phyloP scores from a whole-genome alignment of 53 echinoderm and acorn worm genomes.

The Henricia sp. region DNA sequence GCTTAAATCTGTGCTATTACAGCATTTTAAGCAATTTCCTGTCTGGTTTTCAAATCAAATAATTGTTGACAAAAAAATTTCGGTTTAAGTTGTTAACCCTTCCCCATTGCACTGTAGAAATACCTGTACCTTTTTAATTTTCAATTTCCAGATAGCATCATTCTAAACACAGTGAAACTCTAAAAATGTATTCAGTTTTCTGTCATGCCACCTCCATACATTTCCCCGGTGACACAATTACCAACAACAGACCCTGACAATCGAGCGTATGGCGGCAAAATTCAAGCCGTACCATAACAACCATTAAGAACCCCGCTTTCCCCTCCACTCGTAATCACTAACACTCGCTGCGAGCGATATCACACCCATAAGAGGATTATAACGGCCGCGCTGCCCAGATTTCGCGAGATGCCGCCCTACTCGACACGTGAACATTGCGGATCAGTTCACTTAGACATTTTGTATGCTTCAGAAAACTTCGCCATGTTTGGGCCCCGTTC shows the following conservation, averaged over 20 bases:
- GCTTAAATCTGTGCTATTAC: too few species aligned
- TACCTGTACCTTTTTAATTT: too few species aligned
- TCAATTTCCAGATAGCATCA: neutral
- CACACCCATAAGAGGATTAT: slow-evolving; percentile 33
- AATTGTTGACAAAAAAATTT: too few species aligned
- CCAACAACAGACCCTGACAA: slow-evolving; percentile 27
- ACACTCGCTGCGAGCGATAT: slow-evolving; percentile 15
- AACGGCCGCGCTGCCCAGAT: neutral
- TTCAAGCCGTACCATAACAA: slow-evolving; percentile 30
- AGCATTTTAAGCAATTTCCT: too few species aligned
- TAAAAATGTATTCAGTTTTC: neutral
- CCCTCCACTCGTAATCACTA: slow-evolving; percentile 1
- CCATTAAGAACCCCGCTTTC: neutral
- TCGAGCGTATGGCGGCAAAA: neutral
- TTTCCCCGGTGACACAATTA: slow-evolving; percentile 5
- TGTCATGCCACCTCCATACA: neutral
- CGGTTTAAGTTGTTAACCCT: too few species aligned
- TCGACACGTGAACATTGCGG: slow-evolving; percentile 23
- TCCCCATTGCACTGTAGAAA: too few species aligned
- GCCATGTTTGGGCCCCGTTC: neutral
- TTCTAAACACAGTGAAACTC: neutral
- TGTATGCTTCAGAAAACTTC: slow-evolving; percentile 3
- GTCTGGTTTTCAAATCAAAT: too few species aligned
- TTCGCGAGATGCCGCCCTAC: slow-evolving; percentile 18
- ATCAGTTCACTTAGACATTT: slow-evolving; percentile 20